These are phyloP conservation scores for Teleogryllus occipitalis DNA, from an alignment of 1,140 invertebrate genomes.

Conservation along the genomic window DNA sequence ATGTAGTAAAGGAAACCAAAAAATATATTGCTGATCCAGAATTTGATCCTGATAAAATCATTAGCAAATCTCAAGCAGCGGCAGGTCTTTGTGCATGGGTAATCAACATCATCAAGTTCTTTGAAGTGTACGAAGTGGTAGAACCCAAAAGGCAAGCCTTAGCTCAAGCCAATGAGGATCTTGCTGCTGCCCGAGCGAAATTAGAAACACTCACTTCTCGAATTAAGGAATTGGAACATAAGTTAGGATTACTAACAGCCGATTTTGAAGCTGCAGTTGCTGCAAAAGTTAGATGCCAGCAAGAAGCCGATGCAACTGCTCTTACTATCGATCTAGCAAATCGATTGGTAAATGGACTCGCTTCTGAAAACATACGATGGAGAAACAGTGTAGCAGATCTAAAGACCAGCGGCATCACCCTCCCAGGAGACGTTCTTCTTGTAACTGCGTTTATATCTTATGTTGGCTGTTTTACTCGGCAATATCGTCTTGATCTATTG, in stretches of 20 bases:
- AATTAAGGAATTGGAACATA: constrained; percentile 57
- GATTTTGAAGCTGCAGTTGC: constrained; percentile 77
- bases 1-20: constrained; percentile 63
- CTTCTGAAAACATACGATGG: constrained; percentile 86
- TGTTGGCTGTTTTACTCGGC: constrained; percentile 84
- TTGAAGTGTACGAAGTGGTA: constrained; percentile 85
- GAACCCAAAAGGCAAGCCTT: constrained; percentile 82
- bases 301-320: constrained; percentile 73
- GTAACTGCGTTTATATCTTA: constrained; percentile 94
- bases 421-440: constrained; percentile 83
- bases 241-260: constrained; percentile 61
- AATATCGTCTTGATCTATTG: constrained; percentile 72
- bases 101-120: constrained; percentile 85
- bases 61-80: constrained; percentile 79
- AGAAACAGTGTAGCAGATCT: constrained; percentile 56
- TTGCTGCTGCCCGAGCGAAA: constrained; percentile 70
- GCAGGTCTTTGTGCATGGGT: constrained; percentile 86
- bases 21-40: constrained; percentile 51
- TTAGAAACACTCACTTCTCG: constrained; percentile 55
- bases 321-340: constrained; percentile 85
- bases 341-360: constrained; percentile 82
- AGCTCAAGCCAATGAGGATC: constrained; percentile 72
- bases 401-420: constrained; percentile 55
- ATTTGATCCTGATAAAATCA: constrained; percentile 78
- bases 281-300: constrained; percentile 81